Evolutionary conservation across 2,113 vertebrate genomes (phyloP).

Genomic region (Nycticebus coucang): DNA sequence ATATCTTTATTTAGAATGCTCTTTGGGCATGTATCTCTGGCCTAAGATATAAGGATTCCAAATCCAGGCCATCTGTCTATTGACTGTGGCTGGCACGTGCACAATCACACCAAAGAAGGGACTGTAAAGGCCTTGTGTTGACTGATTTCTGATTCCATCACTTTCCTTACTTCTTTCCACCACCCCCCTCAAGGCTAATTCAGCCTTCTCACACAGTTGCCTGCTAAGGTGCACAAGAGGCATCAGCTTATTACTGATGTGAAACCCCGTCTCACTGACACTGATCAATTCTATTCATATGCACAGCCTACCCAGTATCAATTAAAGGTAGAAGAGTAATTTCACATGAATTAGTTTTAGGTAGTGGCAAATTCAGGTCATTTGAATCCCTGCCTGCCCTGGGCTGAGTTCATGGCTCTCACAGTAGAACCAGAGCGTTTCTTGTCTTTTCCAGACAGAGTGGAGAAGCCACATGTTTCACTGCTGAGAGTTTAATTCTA

Average conservation of each 20-base stretch:
- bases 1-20: background rate
- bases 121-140: background rate
- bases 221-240: background rate
- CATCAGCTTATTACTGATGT: background rate
- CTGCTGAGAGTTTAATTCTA: conserved; percentile 42
- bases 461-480: conserved; percentile 33
- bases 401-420: background rate
- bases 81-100: background rate
- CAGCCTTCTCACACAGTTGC: background rate
- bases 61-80: background rate
- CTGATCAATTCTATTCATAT: background rate
- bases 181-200: background rate
- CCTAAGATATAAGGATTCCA: background rate
- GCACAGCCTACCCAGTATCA: background rate
- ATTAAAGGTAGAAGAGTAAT: background rate
- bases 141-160: background rate
- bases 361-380: conserved; percentile 6
- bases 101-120: background rate
- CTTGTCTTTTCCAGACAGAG: conserved; percentile 12
- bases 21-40: background rate
- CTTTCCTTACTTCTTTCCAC: background rate
- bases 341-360: background rate
- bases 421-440: background rate
- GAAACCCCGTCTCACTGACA: background rate
- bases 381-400: background rate